These are phyloP conservation scores for Coenobita brevimanus DNA, from an alignment of 1,140 invertebrate genomes.

Conservation along the genomic window DNA sequence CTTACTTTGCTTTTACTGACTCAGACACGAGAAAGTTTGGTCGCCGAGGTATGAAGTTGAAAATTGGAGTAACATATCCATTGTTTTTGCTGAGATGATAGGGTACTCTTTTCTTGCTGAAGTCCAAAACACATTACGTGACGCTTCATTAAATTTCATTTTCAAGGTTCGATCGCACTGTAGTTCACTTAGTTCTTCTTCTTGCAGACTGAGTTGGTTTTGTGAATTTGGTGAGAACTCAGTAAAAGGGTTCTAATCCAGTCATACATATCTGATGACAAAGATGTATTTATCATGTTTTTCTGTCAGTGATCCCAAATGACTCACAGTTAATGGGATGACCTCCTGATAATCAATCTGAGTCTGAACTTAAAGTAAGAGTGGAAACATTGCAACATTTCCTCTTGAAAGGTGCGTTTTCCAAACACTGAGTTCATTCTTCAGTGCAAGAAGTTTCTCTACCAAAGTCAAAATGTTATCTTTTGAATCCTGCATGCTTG, in stretches of 20 bases:
- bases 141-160: no score
- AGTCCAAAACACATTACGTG: no score
- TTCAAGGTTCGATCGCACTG: no score
- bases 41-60: neutral
- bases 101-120: no score
- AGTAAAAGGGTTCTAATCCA: no score
- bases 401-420: constrained; percentile 18
- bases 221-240: constrained; percentile 15
- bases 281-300: constrained; percentile 5
- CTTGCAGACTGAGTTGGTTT: constrained; percentile 33
- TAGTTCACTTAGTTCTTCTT: constrained; percentile 16
- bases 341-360: constrained; percentile 20
- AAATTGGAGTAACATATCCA: no score
- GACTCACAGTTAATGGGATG: constrained; percentile 19
- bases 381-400: constrained; percentile 27
- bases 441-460: neutral
- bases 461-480: constrained; percentile 25
- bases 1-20: constrained; percentile 37
- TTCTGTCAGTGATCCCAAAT: constrained; percentile 20
- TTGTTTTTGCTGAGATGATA: no score
- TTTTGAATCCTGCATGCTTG: neutral
- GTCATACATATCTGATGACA: constrained; percentile 29
- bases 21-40: constrained; percentile 35
- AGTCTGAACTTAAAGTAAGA: constrained; percentile 20
- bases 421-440: neutral